Evolutionary conservation across 1,140 invertebrate species (phyloP), one percentile per base, ranked within the genome.

Genomic region (Alviniconcha marisindica): DNA sequence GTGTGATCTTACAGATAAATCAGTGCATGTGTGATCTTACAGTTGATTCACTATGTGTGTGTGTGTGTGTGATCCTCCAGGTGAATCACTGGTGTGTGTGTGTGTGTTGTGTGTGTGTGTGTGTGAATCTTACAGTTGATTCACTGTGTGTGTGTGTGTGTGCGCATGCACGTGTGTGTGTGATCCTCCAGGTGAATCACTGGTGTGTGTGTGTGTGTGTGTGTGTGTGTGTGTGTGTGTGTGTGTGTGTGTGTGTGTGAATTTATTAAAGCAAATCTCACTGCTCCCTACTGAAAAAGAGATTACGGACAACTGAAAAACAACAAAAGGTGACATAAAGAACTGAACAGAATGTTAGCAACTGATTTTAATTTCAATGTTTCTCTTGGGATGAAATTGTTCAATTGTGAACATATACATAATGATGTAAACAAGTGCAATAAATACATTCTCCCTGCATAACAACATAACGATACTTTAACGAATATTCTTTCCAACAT

Each of bases 111-210:
- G 18, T 48, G 44, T 10, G 5, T 48, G 44, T 48, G 44, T 48
- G 44, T 48, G 44, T 48, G 18, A 48, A 18, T 31, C 7, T 33
- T 4, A 66, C 63, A 66, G 31, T 31, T 0, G 15, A 31, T 66
- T 60, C 54, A 60, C 21, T 33, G 63, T 69, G 63, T 69, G 63
- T 69, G 36, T 71, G 36, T 42, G 36, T 2, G 36, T 71, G 69
- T 40, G 1, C 36, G 36, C 7, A 33, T 42, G 36, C 18, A 24
- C 24, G 69, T 40, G 36, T 40, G 69, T 40, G 36, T 71, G 36
- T 40, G n/a, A n/a, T n/a, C n/a, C n/a, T n/a, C n/a, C n/a, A n/a
- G n/a, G n/a, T n/a, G n/a, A n/a, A n/a, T 31, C 36, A 14, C 36
- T 31, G 24, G 36, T 71, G 69, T 40, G 36, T 24, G 18, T 71